phyloP scores from a whole-genome alignment of 1,140 invertebrate species.

The Solenopsis invicta region DNA sequence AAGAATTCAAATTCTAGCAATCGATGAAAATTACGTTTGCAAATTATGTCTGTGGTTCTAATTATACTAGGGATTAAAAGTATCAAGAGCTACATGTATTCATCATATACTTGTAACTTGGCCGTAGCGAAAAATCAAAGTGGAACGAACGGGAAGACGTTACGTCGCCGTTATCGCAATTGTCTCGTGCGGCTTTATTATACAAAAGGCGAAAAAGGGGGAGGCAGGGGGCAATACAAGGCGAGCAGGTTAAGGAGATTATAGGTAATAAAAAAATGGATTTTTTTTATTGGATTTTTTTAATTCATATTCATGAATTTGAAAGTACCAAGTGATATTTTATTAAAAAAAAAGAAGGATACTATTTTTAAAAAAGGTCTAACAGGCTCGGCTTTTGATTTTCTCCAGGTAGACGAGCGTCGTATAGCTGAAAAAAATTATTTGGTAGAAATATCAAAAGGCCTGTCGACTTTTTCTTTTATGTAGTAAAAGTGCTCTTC shows the following conservation, averaged over 20 bases:
- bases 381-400: no score
- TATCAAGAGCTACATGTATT: not conserved
- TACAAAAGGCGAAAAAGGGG: not conserved
- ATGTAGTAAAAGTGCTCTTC: no score
- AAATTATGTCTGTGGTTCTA: not conserved
- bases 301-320: no score
- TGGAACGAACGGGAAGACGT: not conserved
- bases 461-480: no score
- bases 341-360: no score
- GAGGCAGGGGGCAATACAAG: not conserved
- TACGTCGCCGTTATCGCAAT: not conserved
- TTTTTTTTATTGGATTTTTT: no score
- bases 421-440: no score
- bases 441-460: no score
- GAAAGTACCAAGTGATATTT: no score
- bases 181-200: constrained; percentile 1
- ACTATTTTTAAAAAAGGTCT: no score
- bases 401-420: no score
- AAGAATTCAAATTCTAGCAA: constrained; percentile 26
- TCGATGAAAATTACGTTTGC: constrained; percentile 22
- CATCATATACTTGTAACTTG: constrained; percentile 9
- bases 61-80: constrained; percentile 16
- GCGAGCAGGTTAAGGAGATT: constrained; percentile 15
- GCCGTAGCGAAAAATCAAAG: constrained; percentile 18
- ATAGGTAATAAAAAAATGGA: no score